Evolutionary conservation across 2,797 vertebrate genomes (phyloP), one percentile per base, ranked within the genome.

Genomic region (Rhabdomys pumilio): DNA sequence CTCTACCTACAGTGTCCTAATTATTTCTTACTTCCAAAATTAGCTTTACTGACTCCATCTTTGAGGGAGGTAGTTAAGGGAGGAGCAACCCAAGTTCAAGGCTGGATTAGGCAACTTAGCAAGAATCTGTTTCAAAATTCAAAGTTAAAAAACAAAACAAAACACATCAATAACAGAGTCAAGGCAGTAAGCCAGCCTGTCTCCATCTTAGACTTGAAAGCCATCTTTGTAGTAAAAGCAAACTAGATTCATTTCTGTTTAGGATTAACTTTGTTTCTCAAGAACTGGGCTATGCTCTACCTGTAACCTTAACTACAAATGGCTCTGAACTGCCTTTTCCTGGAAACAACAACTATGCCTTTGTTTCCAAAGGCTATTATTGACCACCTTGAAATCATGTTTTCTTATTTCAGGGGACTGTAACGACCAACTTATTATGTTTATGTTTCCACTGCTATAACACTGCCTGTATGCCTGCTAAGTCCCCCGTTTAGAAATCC

Each of bases 11-110:
- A 50, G 24, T 13, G 34, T 31, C 47, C 61, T 86, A 83, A 84
- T 19, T 50, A 90, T 83, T 31, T 93, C 77, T 63, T 89, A 69
- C 69, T 77, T 89, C 53, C 61, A 72, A 91, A 90, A 83, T 83
- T 83, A 86, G 75, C 61, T 47, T 75, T 69, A 41, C 50, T 84
- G 77, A 50, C 55, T 88, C 72, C 63, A 69, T 61, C 53, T 92
- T 92, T 41, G 69, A 41, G 63, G 34, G 65, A 86, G 8, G 13
- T 53, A 2, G 47, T 86, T 86, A 53, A 86, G 63, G 83, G 11
- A 72, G 22, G 34, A 26, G 13, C 34, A 86, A 17, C 84, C 31
- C 84, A 72, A 87, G 7, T 55, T 87, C 34, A 72, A 73, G 85
- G 41, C 41, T n/a, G n/a, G 24, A 41, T 53, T 59, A 26, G 53